Evolutionary conservation across 2,113 vertebrate species (phyloP), one percentile per base, ranked within the genome.

Genomic region (Noctilio leporinus): DNA sequence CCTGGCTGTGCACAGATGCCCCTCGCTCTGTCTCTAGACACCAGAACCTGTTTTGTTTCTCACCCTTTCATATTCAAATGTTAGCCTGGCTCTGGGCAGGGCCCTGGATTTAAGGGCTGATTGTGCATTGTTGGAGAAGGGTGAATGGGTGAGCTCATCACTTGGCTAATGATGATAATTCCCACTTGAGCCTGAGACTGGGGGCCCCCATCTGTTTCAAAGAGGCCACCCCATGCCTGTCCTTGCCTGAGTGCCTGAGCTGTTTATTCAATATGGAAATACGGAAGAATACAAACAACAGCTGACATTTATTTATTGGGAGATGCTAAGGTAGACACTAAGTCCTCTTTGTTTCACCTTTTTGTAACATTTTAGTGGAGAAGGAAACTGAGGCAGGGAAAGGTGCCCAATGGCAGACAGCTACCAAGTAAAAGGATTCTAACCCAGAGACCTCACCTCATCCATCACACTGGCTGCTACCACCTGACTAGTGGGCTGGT

Each of bases 41-140:
- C 93, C 93, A 95, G 87, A 82, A 89, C 26, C 83, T 43, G 84
- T 45, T 94, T 88, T 97, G 91, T 80, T 97, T 86, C 95, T 95
- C 94, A 57, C 53, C 77, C 96, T 98, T 98, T 98, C 97, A 97
- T 98, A 98, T 98, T 98, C 97, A 98, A 98, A 98, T 97, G 43
- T 47, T n/a, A 28, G 65, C 89, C 91, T 93, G 95, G 94, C 95
- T 96, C 72, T 38, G 28, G n/a, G 93, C 86, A 19, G 91, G 97
- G 75, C 47, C 49, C 51, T 67, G 85, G 96, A 97, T 70, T 26
- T 89, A 62, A 17, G 1, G 93, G 95, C 95, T 88, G 95, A 89
- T 93, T 95, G 47, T 86, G 96, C 76, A 88, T 97, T 98, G 75
- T 97, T 96, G 76, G 80, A 87, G 10, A 64, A 38, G 40, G 35